Evolutionary conservation across 2,797 vertebrate genomes (phyloP).

Genomic region (Psittacula echo): DNA sequence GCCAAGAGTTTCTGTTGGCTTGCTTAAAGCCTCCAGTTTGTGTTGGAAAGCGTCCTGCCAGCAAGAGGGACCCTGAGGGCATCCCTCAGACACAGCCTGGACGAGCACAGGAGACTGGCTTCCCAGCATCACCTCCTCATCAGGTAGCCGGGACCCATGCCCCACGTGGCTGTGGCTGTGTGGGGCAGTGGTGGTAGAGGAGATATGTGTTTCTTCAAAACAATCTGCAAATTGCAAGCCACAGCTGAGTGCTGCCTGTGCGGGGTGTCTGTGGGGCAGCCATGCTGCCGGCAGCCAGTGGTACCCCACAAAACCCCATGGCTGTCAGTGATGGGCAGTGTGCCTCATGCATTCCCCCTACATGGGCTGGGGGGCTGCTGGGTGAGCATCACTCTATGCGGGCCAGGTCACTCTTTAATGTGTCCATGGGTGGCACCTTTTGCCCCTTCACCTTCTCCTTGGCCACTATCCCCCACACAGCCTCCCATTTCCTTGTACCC

Average conservation of each 20-base stretch:
- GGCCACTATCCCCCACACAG: accelerated
- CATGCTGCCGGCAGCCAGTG: background rate
- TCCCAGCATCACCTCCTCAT: background rate
- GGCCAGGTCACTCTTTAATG: background rate
- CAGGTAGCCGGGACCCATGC: background rate
- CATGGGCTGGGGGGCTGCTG: background rate
- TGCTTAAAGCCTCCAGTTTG: background rate
- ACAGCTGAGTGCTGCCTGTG: background rate
- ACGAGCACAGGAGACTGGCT: background rate
- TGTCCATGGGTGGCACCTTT: background rate
- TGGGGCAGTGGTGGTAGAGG: accelerated
- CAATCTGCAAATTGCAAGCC: background rate
- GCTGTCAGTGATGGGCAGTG: accelerated
- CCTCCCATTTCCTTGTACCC: background rate
- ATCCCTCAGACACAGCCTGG: accelerated
- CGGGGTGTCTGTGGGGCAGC: background rate
- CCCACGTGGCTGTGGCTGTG: background rate
- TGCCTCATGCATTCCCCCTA: accelerated
- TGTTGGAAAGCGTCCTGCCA: accelerated
- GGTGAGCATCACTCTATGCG: accelerated
- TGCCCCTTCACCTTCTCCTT: background rate
- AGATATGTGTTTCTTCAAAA: background rate
- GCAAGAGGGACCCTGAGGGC: background rate
- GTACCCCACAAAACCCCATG: accelerated
- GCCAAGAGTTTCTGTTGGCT: background rate